These are phyloP conservation scores for Heterochromis multidens DNA, from an alignment of 2,113 vertebrate genomes.

Conservation along the genomic window DNA sequence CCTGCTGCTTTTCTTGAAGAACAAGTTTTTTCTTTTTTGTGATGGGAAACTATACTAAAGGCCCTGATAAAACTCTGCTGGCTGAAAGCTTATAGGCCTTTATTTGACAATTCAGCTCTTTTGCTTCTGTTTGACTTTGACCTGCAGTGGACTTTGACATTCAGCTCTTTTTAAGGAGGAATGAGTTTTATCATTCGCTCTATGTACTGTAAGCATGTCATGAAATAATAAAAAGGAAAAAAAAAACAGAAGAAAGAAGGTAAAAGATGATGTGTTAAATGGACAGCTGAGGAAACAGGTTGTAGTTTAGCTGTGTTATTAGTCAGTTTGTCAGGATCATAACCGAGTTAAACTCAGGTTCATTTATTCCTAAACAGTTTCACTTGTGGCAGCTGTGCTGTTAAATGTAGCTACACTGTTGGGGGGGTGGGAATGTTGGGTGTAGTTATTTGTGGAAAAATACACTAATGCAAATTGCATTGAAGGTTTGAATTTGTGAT, in stretches of 20 bases:
- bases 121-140: background rate
- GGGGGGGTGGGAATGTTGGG: background rate
- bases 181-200: slow-evolving; percentile 76
- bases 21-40: background rate
- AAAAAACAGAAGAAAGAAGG: background rate
- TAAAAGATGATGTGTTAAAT: background rate
- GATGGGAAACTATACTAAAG: background rate
- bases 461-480: slow-evolving; percentile 17
- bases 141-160: slow-evolving; percentile 2
- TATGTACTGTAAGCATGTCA: background rate
- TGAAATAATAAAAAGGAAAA: background rate
- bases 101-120: background rate
- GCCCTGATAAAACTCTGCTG: background rate
- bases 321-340: background rate
- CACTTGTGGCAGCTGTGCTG: background rate
- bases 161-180: slow-evolving; percentile 19
- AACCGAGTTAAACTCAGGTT: background rate
- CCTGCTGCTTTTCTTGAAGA: background rate
- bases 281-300: background rate
- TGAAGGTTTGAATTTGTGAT: background rate
- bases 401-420: background rate
- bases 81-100: background rate
- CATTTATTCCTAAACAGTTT: background rate
- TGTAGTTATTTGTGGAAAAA: background rate
- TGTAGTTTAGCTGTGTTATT: background rate